phyloP scores from a whole-genome alignment of 2,113 vertebrate species.

The Alethe diademata region DNA sequence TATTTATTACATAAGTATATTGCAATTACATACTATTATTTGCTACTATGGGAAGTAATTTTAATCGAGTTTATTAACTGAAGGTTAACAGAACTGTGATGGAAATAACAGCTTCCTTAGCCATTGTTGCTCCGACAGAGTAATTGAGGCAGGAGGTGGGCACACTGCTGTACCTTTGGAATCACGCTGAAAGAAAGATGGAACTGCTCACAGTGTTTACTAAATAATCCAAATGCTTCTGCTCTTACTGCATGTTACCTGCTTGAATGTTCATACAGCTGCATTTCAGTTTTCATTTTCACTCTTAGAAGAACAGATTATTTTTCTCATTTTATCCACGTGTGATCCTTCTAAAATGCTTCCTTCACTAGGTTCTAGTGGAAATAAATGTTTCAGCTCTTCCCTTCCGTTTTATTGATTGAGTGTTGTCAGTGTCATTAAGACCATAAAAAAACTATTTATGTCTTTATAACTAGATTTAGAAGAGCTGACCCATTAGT shows the following conservation, averaged over 20 bases:
- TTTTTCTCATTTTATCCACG: neutral
- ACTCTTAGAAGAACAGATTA: neutral
- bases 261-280: neutral
- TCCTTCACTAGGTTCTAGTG: neutral
- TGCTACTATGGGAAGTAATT: neutral
- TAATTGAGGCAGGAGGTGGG: neutral
- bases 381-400: neutral
- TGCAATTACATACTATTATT: no score
- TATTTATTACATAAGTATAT: no score
- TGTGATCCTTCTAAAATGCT: neutral
- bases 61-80: neutral
- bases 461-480: neutral
- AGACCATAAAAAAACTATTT: neutral
- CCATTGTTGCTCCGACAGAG: neutral
- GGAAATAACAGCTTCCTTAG: neutral
- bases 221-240: neutral
- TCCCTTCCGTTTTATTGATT: neutral
- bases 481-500: neutral
- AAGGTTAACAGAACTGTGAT: neutral
- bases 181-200: neutral
- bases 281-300: neutral
- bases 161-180: neutral
- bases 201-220: neutral
- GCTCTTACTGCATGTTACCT: neutral
- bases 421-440: neutral